These are phyloP conservation scores for Pleuronectes platessa DNA, from an alignment of 2,113 vertebrate genomes.

Conservation along the genomic window DNA sequence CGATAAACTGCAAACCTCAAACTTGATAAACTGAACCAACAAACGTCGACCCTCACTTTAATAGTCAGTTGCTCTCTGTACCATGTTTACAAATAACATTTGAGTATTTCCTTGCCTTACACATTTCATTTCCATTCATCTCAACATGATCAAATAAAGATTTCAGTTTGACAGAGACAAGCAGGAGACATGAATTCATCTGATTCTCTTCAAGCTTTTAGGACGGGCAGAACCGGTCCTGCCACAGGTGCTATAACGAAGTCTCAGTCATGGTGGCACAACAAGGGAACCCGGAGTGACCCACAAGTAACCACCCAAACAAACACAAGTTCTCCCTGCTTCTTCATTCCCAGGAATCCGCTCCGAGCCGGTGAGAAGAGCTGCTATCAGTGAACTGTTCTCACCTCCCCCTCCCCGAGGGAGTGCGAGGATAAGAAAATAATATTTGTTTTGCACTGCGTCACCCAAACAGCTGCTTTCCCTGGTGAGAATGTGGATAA, in stretches of 20 bases:
- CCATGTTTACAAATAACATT: too few relatives aligned
- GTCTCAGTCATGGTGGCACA: background rate
- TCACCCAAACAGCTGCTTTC: conserved; percentile 44
- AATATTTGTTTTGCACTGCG: conserved; percentile 53
- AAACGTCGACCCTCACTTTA: too few relatives aligned
- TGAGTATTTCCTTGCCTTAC: too few relatives aligned
- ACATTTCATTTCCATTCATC: too few relatives aligned
- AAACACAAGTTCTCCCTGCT: rapidly evolving
- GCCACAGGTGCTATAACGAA: background rate
- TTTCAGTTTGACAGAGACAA: background rate
- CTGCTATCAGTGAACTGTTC: background rate
- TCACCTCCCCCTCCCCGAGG: conserved; percentile 13
- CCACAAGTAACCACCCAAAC: background rate
- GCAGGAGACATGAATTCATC: too few relatives aligned
- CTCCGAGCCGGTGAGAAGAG: conserved; percentile 5
- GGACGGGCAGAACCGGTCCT: background rate
- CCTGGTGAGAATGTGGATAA: conserved; percentile 21
- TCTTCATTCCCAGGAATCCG: conserved; percentile 5
- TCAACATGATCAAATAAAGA: too few relatives aligned
- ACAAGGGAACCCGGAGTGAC: background rate
- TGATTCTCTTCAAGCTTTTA: too few relatives aligned
- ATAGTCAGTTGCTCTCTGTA: too few relatives aligned
- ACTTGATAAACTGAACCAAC: too few relatives aligned
- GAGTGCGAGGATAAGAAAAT: conserved; percentile 31
- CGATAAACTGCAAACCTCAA: too few relatives aligned